Conservation (phyloP, 2,888 invertebrate genomes). For the Patella depressa region DNA sequence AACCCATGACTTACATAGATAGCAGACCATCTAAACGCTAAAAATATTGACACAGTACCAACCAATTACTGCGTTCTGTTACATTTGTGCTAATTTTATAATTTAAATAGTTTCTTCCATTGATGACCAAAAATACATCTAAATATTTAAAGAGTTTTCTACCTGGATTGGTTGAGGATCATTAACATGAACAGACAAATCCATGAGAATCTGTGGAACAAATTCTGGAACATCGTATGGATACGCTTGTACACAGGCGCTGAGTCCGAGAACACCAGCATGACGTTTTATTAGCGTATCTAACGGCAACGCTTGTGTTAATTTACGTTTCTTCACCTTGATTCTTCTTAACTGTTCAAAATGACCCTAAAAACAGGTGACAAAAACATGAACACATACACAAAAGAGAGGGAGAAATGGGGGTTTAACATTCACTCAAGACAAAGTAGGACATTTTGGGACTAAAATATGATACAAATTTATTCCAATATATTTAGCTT, state of each 20-base stretch:
- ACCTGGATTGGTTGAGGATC: slow-evolving; percentile 92
- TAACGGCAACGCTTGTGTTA: slow-evolving; percentile 42
- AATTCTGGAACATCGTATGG: slow-evolving; percentile 89
- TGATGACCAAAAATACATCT: neutral
- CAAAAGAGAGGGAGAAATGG: too few species aligned
- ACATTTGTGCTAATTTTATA: neutral
- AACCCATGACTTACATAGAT: too few species aligned
- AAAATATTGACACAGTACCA: neutral
- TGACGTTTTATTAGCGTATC: slow-evolving; percentile 74
- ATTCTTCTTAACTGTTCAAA: slow-evolving; percentile 73
- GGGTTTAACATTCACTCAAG: too few species aligned
- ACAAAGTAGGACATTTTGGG: too few species aligned
- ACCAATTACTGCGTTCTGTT: neutral
- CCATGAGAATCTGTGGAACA: slow-evolving; percentile 84
- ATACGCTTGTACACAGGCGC: slow-evolving; percentile 87
- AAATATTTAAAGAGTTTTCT: slow-evolving; percentile 15
- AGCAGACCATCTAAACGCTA: too few species aligned
- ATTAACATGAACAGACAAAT: slow-evolving; percentile 84
- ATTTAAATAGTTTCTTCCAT: neutral
- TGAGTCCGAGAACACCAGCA: slow-evolving; percentile 88
- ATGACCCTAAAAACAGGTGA: slow-evolving; percentile 72
- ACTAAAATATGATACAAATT: too few species aligned
- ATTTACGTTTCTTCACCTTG: slow-evolving; percentile 52
- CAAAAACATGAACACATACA: too few species aligned
- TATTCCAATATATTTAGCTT: too few species aligned